A percentile compares a stretch with the other conserved stretches of the same genome.
Evolutionary conservation across 92 coral and sea anemone genomes (phyloP).

Genomic region (Anthopleura xanthogrammica): DNA sequence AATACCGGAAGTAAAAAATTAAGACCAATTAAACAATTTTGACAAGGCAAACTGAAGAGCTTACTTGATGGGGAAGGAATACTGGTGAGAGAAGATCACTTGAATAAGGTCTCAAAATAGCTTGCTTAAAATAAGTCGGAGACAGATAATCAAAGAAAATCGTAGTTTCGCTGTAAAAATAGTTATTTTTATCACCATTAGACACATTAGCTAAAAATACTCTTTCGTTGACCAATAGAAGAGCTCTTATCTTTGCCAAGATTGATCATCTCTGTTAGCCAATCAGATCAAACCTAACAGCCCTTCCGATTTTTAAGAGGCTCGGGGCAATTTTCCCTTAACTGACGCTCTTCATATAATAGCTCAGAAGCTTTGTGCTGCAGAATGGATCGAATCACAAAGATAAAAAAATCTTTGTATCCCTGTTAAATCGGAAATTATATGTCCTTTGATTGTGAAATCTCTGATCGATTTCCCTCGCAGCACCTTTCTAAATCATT

Average conservation of each 20-base stretch:
- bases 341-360: not conserved
- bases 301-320: not conserved
- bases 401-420: not conserved
- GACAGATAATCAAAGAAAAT: no score
- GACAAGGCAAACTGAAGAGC: no score
- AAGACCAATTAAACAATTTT: not conserved
- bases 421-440: not conserved
- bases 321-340: not conserved
- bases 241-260: no score
- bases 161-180: not conserved
- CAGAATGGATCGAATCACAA: not conserved
- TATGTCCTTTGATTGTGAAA: not conserved
- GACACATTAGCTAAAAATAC: not conserved
- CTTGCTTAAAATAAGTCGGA: no score
- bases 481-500: not conserved
- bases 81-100: not conserved
- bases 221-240: no score
- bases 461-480: not conserved
- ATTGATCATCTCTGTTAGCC: not conserved
- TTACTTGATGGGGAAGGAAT: no score
- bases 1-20: not conserved
- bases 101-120: not conserved
- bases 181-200: not conserved
- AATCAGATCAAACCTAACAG: not conserved
- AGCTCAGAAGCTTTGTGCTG: not conserved